Percentiles rank a stretch among this genome's conserved stretches.
Evolutionary conservation across 2,888 invertebrate species (phyloP).

Genomic region (Brachyptera risi): DNA sequence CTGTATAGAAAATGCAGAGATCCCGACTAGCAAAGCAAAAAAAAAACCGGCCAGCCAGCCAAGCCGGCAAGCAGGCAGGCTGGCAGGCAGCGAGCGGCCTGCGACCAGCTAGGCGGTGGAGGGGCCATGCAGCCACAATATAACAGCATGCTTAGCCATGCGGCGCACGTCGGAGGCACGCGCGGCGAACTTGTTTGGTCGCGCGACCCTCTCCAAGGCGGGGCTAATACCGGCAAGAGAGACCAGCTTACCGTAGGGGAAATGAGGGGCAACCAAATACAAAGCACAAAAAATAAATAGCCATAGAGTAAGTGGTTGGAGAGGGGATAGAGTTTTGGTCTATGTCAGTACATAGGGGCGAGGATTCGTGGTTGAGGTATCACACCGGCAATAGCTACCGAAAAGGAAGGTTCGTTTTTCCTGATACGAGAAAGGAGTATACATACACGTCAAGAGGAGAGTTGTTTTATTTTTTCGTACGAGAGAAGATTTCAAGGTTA

Average conservation of each 20-base stretch:
- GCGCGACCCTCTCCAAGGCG: slow-evolving; percentile 27
- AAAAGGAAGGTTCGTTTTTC: slow-evolving; percentile 26
- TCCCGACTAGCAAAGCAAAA: not conserved
- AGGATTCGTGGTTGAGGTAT: slow-evolving; percentile 1
- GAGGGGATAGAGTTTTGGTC: slow-evolving; percentile 14
- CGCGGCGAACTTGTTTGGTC: slow-evolving; percentile 22
- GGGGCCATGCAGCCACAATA: too few species aligned
- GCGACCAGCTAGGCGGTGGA: not conserved
- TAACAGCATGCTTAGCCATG: slow-evolving; percentile 31
- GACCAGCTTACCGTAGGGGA: slow-evolving; percentile 46
- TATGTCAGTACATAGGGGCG: slow-evolving; percentile 12
- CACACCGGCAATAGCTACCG: slow-evolving; percentile 29
- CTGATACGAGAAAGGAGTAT: too few species aligned
- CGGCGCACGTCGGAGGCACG: slow-evolving; percentile 33
- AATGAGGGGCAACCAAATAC: slow-evolving; percentile 46
- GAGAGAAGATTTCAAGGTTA: slow-evolving; percentile 21
- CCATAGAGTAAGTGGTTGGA: not conserved
- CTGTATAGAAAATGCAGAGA: slow-evolving; percentile 18
- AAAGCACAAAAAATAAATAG: slow-evolving; percentile 16
- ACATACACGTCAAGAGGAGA: not conserved
- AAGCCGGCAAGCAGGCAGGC: too few species aligned
- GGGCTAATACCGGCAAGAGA: slow-evolving; percentile 37
- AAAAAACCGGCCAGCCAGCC: slow-evolving; percentile 12
- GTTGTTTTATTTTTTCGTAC: slow-evolving; percentile 7
- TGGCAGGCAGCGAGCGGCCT: too few species aligned